phyloP scores from a whole-genome alignment of 2,797 vertebrate species.

The Gadopsis bispinosus region DNA sequence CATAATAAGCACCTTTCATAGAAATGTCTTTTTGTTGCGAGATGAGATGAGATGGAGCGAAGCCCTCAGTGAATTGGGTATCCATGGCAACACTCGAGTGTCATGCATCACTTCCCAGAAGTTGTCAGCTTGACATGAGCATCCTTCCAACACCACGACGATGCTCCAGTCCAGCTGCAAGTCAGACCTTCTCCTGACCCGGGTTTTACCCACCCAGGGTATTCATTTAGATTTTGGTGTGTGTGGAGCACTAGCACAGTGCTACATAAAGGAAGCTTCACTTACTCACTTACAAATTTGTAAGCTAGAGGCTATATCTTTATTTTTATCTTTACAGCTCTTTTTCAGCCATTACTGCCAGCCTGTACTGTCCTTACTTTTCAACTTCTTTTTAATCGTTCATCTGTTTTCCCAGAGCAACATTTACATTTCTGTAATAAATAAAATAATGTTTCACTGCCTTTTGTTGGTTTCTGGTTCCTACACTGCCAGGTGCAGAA shows the following conservation, averaged over 20 bases:
- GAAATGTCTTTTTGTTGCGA: constrained; percentile 20
- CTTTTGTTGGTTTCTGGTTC: not conserved
- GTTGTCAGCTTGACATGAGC: constrained; percentile 30
- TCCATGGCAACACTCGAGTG: constrained; percentile 65
- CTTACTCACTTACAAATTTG: too few relatives aligned
- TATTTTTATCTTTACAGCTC: too few relatives aligned
- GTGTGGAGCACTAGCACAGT: too few relatives aligned
- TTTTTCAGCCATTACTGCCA: too few relatives aligned
- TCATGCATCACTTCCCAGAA: constrained; percentile 60
- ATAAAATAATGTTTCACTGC: not conserved
- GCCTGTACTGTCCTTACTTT: too few relatives aligned
- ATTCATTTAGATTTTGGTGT: too few relatives aligned
- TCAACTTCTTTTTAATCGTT: not conserved
- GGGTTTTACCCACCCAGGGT: too few relatives aligned
- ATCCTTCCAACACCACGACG: not conserved
- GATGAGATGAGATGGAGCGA: constrained; percentile 24
- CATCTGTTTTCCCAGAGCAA: not conserved
- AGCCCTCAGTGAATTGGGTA: constrained; percentile 42
- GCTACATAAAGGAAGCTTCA: too few relatives aligned
- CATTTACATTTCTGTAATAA: not conserved
- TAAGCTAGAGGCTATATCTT: too few relatives aligned
- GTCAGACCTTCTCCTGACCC: not conserved
- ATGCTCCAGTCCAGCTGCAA: not conserved
- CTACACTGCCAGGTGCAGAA: too few relatives aligned
- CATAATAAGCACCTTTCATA: constrained; percentile 3